Conservation (phyloP, 2,113 vertebrate species). For the Chunga burmeisteri region DNA sequence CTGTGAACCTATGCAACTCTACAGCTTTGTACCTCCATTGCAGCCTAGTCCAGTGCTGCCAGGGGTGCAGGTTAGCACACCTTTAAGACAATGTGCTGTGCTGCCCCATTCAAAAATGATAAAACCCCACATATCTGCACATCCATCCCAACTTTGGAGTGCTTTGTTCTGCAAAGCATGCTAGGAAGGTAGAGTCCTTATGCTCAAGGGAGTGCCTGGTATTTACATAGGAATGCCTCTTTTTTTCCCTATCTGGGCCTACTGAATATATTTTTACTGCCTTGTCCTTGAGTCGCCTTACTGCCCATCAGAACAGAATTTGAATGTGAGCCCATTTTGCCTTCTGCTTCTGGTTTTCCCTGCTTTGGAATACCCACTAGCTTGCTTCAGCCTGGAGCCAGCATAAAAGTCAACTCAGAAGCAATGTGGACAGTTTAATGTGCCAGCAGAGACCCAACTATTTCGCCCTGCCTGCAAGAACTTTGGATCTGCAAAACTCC, state of each 20-base stretch:
- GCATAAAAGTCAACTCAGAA: neutral
- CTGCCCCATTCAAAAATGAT: neutral
- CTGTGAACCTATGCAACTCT: neutral
- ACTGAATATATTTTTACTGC: neutral
- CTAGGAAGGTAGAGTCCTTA: neutral
- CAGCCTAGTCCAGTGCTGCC: neutral
- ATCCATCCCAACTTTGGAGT: neutral
- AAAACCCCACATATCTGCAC: neutral
- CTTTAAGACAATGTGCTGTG: neutral
- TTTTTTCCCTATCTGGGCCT: neutral
- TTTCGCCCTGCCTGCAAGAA: neutral
- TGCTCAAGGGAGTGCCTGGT: neutral
- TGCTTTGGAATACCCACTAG: neutral
- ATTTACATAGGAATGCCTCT: neutral
- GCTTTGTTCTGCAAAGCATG: neutral
- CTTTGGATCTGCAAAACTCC: neutral
- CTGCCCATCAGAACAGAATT: neutral
- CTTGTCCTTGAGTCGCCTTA: neutral
- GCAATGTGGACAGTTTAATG: neutral
- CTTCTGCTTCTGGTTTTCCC: neutral
- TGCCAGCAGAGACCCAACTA: neutral
- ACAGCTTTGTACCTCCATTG: neutral
- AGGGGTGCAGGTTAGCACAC: neutral
- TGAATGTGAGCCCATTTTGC: neutral
- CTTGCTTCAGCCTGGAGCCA: neutral